Evolutionary conservation across 2,888 invertebrate genomes (phyloP), one percentile per base, ranked within the genome.

Genomic region (Campaea margaritaria): DNA sequence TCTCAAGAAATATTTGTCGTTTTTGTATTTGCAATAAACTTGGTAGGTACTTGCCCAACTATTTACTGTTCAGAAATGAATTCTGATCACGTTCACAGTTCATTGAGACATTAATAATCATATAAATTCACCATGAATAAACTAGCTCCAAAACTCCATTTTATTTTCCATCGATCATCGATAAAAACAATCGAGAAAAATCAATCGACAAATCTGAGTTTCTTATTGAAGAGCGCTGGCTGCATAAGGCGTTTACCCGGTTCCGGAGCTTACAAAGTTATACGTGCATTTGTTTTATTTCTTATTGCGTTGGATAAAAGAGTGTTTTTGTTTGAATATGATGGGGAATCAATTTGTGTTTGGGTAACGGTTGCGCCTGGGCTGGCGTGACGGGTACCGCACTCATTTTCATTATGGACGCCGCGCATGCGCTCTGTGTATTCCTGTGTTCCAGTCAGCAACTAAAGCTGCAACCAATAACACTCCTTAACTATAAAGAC

Each of bases 381-480:
- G 72, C 75, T 69, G 69, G 76, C 81, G 78, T 83, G 85, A 82
- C 79, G 85, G 76, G 78, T 78, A 76, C 74, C 68, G 78, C 75
- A 79, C 78, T 81, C 69, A 81, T 83, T 84, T 83, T 83, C 83
- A 82, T 82, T 80, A 81, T 73, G 78, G 67, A 76, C 71, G 66
- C 76, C 63, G 76, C 73, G 80, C 81, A 82, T 83, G 83, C 81
- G 75, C 77, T 63, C 64, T 72, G 45, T 82, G 85, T 86, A 88
- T 88, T 86, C 85, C 80, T 80, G 73, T 68, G 64, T 64, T 59
- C 62, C 65, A 70, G 62, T 64, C 61, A 45, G 47, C 56, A 54
- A 39, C 38, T 57, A 48, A 42, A 56, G 36, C 45, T 58, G 31
- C 31, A 57, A 10, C n/a, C 47, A 13, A 48, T 4, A 38, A 39